Evolutionary conservation across 64 coral and sea anemone genomes (phyloP).

Genomic region (Stichodactyla helianthus): DNA sequence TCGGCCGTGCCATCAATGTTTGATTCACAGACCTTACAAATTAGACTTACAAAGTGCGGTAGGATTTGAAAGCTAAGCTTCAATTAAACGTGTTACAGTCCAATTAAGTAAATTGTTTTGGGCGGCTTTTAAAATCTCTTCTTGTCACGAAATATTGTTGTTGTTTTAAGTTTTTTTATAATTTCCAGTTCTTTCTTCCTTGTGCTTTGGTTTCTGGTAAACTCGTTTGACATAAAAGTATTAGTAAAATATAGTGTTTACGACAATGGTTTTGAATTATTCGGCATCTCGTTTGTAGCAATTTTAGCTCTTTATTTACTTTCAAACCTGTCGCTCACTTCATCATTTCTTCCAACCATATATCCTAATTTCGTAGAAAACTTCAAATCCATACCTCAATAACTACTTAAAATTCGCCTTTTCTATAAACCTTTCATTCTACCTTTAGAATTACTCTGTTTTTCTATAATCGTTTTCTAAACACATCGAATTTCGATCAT

Average conservation of each 20-base stretch:
- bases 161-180: not conserved
- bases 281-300: too few species aligned
- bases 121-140: not conserved
- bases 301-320: too few species aligned
- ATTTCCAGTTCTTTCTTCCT: not conserved
- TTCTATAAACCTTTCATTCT: not conserved
- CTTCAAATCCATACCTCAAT: not conserved
- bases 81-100: not conserved
- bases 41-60: not conserved
- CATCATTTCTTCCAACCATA: too few species aligned
- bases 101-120: not conserved
- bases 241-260: too few species aligned
- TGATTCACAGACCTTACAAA: too few species aligned
- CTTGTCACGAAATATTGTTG: not conserved
- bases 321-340: too few species aligned
- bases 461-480: not conserved
- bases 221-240: not conserved
- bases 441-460: not conserved
- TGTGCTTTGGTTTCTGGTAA: not conserved
- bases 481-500: not conserved
- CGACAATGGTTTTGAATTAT: too few species aligned
- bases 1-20: too few species aligned
- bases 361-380: too few species aligned
- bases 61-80: not conserved
- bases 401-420: not conserved